These are phyloP conservation scores for Macroglossus sobrinus DNA, from an alignment of 2,113 vertebrate species.

Conservation along the genomic window DNA sequence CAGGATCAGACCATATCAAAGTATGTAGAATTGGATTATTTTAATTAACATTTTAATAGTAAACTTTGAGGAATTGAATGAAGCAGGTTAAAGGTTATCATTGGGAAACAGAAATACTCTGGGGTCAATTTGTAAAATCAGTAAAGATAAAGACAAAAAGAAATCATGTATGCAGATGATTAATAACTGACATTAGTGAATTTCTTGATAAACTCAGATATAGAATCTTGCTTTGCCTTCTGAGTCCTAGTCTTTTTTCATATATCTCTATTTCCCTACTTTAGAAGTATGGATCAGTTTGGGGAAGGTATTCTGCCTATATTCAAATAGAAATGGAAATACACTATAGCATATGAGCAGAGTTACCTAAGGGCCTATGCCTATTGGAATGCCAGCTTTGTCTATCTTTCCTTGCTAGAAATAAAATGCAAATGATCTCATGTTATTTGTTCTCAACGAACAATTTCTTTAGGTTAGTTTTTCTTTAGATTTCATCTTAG, in stretches of 20 bases:
- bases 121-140: not conserved
- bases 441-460: not conserved
- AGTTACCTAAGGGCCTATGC: not conserved
- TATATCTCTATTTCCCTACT: not conserved
- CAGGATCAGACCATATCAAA: not conserved
- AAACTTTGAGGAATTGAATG: not conserved
- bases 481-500: not conserved
- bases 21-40: not conserved
- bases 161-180: not conserved
- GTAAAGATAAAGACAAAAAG: not conserved
- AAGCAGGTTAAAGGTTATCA: not conserved
- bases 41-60: not conserved
- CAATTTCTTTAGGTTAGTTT: not conserved
- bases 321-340: not conserved
- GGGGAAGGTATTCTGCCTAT: not conserved
- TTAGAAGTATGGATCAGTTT: not conserved
- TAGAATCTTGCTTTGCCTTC: not conserved
- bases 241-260: not conserved
- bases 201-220: not conserved
- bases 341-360: not conserved
- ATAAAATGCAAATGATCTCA: not conserved
- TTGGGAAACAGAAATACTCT: not conserved
- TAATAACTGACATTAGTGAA: not conserved
- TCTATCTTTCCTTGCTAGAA: not conserved
- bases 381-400: not conserved